Conservation (phyloP, 2,888 invertebrate species). For the Pediacus dermestoides region DNA sequence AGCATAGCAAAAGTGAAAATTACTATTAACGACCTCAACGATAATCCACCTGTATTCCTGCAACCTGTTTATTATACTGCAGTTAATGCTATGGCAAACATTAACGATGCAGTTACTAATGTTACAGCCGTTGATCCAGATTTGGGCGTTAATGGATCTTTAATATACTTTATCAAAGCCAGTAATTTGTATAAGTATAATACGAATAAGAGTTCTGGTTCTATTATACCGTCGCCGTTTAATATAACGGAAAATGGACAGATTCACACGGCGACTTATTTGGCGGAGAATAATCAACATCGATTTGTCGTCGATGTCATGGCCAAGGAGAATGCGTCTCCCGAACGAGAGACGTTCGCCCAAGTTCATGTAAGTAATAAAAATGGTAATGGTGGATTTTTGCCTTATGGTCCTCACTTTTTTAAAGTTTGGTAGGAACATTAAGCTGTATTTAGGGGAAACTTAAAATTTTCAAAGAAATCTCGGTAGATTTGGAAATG, state of each 20-base stretch:
- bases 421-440: constrained; percentile 9
- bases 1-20: constrained; percentile 71
- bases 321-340: constrained; percentile 76
- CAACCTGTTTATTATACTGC: constrained; percentile 51
- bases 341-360: constrained; percentile 71
- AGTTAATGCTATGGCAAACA: constrained; percentile 71
- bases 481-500: too few species aligned
- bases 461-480: too few species aligned
- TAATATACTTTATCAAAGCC: constrained; percentile 77
- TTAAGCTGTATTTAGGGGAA: too few species aligned
- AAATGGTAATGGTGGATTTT: too few species aligned
- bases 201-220: constrained; percentile 72
- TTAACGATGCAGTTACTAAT: constrained; percentile 70
- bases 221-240: constrained; percentile 86
- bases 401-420: constrained; percentile 1
- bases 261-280: constrained; percentile 72
- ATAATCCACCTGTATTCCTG: constrained; percentile 67
- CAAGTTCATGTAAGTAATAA: constrained; percentile 70
- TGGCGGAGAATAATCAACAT: constrained; percentile 87
- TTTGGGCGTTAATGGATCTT: constrained; percentile 75
- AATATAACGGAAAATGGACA: constrained; percentile 70
- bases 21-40: constrained; percentile 76
- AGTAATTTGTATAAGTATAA: constrained; percentile 79
- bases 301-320: constrained; percentile 79
- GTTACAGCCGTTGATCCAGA: constrained; percentile 82